Percentiles rank a stretch among this genome's conserved stretches.
These are phyloP conservation scores for Julus scandinavius DNA, from an alignment of 2,888 invertebrate genomes.

Conservation along the genomic window DNA sequence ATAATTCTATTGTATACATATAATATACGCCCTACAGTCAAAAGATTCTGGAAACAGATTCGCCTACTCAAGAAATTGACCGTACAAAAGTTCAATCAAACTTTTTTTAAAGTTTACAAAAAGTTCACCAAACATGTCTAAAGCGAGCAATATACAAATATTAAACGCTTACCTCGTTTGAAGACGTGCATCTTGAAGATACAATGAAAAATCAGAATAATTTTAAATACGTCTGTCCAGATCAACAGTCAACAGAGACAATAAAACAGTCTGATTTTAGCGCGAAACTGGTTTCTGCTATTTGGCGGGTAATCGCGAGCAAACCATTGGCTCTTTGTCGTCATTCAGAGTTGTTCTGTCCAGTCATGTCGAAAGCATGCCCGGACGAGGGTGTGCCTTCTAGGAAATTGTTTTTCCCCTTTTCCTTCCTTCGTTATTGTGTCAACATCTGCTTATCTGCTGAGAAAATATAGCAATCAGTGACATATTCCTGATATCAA, in stretches of 20 bases:
- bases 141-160: too few species aligned
- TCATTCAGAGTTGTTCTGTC: not conserved
- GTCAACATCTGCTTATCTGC: not conserved
- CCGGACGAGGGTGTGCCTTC: not conserved
- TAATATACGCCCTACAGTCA: too few species aligned
- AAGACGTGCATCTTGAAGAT: slow-evolving; percentile 66
- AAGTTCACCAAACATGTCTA: too few species aligned
- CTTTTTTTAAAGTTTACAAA: too few species aligned
- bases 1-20: too few species aligned
- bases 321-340: too few species aligned
- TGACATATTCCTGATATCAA: too few species aligned
- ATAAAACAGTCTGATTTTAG: not conserved
- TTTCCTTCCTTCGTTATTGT: not conserved
- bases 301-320: not conserved
- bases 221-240: not conserved
- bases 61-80: too few species aligned
- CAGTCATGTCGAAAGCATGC: not conserved
- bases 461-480: too few species aligned
- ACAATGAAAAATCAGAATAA: not conserved
- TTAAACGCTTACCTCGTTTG: slow-evolving; percentile 69
- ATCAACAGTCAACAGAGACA: not conserved
- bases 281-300: not conserved
- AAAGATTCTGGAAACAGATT: too few species aligned
- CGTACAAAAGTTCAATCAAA: too few species aligned
- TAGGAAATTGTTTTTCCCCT: not conserved